Conservation (phyloP, 1,140 invertebrate genomes). For the Cydia pomonella region DNA sequence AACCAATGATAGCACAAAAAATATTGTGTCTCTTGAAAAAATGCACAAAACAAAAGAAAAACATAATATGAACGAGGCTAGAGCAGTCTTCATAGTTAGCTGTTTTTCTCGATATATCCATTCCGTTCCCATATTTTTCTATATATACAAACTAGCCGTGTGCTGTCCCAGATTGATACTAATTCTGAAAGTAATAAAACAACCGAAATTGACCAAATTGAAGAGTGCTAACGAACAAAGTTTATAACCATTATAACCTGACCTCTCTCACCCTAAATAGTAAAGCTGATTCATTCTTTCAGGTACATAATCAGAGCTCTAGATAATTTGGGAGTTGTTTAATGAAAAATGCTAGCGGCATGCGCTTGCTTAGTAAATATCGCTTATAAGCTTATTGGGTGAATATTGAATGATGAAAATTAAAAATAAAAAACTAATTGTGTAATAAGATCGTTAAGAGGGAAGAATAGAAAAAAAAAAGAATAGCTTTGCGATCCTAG, state of each 20-base stretch:
- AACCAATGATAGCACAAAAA: no score
- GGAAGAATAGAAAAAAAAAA: no score
- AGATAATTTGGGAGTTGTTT: neutral
- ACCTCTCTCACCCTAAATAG: neutral
- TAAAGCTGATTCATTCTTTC: neutral
- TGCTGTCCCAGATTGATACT: neutral
- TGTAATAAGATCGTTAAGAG: no score
- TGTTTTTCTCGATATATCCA: no score
- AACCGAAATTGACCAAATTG: neutral
- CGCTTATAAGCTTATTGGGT: neutral
- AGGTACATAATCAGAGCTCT: neutral
- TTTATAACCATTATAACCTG: neutral
- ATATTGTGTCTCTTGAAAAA: no score
- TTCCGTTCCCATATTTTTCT: no score
- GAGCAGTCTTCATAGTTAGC: no score
- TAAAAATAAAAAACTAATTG: no score
- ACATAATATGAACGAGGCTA: no score
- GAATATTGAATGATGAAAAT: neutral
- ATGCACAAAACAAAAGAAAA: no score
- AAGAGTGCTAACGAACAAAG: conserved; percentile 9
- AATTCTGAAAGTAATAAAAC: conserved; percentile 6
- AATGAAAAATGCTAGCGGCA: neutral
- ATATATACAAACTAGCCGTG: no score
- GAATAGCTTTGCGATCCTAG: no score
- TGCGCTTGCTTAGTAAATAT: neutral